These are phyloP conservation scores for Nipponacmea schrenckii DNA, from an alignment of 2,888 invertebrate species.

Conservation along the genomic window DNA sequence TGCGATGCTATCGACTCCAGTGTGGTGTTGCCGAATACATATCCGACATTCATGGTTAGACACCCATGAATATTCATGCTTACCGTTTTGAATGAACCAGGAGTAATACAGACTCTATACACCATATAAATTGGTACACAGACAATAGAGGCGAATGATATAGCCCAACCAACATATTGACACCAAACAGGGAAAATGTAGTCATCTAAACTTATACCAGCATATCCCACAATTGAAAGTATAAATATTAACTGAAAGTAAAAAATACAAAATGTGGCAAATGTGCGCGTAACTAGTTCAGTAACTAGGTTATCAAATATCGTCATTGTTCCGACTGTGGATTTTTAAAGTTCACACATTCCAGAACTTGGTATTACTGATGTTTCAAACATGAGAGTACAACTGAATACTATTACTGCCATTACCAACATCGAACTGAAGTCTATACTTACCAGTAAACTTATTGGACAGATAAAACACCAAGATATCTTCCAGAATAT, in stretches of 20 bases:
- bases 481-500: slow-evolving; percentile 66
- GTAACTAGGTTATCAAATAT: neutral
- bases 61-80: neutral
- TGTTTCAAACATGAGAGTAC: too few relatives aligned
- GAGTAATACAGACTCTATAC: slow-evolving; percentile 45
- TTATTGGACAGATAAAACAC: slow-evolving; percentile 59
- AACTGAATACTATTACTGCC: too few relatives aligned
- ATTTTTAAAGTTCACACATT: too few relatives aligned
- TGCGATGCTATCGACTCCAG: too few relatives aligned
- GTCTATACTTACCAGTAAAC: slow-evolving; percentile 57
- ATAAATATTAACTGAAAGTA: slow-evolving; percentile 40
- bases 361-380: too few relatives aligned
- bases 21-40: too few relatives aligned
- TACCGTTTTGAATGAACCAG: slow-evolving; percentile 41
- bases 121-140: slow-evolving; percentile 55
- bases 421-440: too few relatives aligned
- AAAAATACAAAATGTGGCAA: neutral
- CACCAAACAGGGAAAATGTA: slow-evolving; percentile 46
- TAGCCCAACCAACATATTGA: slow-evolving; percentile 44
- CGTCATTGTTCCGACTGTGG: too few relatives aligned
- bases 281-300: neutral
- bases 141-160: slow-evolving; percentile 51
- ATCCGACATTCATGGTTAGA: too few relatives aligned
- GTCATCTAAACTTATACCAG: slow-evolving; percentile 24
- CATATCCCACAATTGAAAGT: slow-evolving; percentile 40